phyloP scores from a whole-genome alignment of 2,113 vertebrate species.

The Ahaetulla prasina region DNA sequence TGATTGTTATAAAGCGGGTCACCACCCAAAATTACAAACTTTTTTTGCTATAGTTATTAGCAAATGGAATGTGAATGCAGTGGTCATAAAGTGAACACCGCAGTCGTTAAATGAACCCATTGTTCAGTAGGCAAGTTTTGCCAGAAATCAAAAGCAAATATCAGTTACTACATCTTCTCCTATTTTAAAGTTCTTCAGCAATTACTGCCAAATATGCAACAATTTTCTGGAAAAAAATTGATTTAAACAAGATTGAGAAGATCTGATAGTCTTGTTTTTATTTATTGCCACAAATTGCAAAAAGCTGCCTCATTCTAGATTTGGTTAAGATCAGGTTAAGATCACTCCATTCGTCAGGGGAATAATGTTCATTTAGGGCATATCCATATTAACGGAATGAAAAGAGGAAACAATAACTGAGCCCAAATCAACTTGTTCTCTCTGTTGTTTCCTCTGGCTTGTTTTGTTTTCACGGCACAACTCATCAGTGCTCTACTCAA shows the following conservation, averaged over 20 bases:
- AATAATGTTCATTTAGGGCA: slow-evolving; percentile 53
- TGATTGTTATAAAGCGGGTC: not conserved
- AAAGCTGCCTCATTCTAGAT: slow-evolving; percentile 56
- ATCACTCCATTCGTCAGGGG: slow-evolving; percentile 45
- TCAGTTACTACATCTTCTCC: slow-evolving; percentile 21
- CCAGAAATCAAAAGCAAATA: not conserved
- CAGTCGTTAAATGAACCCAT: not conserved
- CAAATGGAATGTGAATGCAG: not conserved
- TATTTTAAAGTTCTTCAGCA: not conserved
- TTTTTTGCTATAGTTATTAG: not conserved
- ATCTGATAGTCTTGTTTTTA: slow-evolving; percentile 35
- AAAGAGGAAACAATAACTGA: not conserved
- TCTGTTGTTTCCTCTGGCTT: not conserved
- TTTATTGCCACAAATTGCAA: slow-evolving; percentile 57
- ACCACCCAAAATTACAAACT: not conserved
- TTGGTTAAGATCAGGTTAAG: slow-evolving; percentile 29
- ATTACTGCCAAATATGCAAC: slow-evolving; percentile 24
- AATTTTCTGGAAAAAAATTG: slow-evolving; percentile 30
- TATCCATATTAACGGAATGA: slow-evolving; percentile 5
- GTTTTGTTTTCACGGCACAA: slow-evolving; percentile 11
- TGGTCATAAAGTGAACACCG: not conserved
- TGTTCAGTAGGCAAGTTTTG: not conserved
- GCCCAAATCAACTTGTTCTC: not conserved
- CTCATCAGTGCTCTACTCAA: slow-evolving; percentile 27
- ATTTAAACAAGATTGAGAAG: slow-evolving; percentile 46